Base-by-base conservation (phyloP, 2,888 invertebrate genomes). In the Trichopria drosophilae region DNA sequence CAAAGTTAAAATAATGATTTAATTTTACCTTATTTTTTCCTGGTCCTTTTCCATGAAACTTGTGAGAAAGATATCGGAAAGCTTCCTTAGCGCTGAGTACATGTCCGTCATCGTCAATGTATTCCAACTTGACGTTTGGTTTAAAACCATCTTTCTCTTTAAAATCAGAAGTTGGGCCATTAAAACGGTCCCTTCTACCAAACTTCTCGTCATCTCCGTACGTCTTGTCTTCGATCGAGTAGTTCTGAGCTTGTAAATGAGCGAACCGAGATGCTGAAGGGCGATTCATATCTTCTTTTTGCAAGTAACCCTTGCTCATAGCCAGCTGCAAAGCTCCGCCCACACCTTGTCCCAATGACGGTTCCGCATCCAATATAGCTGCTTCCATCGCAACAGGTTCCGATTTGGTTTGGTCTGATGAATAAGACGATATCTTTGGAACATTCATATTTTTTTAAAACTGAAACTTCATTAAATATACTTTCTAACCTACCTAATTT, bases 41-140 rank as follows among this genome's bases (percentile, higher is more conserved):
- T 15, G 98, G 96, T 2, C 96, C 96, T 79, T 99, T 98, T 43
- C 99, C 99, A 79, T 99, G 99, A 80, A 99, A 99, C 79, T 97
- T 95, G 77, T 97, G 98, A 18, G 94, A 95, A 45, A 98, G 81
- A 79, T 94, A 93, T 60, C 92, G 82, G 79, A 97, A 98, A 37
- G 99, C 98, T 80, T 99, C 98, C 77, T 99, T 99, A 48, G 90
- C 87, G 67, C 88, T 90, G 53, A 99, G 82, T 63, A 90, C 83
- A 47, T 93, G 87, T 0, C 99, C 99, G 69, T 91, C 90, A 71
- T 97, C 96, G 77, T 99, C 98, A 59, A 94, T 93, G 76, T 99
- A 99, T 73, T 97, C 95, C 65, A 98, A 79, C 77, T 95, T 95
- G 28, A 97, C 89, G 74, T 90, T 91, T 1, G 97, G 97, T 68